Conservation (phyloP, 2,888 invertebrate species). For the Leptothorax acervorum region DNA sequence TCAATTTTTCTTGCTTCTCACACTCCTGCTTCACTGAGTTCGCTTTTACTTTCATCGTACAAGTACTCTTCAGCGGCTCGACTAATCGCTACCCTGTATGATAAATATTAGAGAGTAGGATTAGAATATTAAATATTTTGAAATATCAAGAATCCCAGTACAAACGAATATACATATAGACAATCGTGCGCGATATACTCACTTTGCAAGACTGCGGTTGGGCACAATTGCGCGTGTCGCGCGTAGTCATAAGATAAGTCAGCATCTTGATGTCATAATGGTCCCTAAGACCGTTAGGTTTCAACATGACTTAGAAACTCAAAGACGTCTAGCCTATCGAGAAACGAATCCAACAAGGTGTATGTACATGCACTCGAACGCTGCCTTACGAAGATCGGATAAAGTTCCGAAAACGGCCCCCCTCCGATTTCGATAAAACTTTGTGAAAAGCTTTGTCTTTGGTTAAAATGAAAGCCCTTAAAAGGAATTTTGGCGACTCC, state of each 20-base stretch:
- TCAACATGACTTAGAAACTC: conserved; percentile 99
- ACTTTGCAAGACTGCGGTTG: conserved; percentile 97
- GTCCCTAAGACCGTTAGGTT: conserved; percentile 96
- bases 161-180: neutral
- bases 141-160: neutral
- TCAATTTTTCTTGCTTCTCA: conserved; percentile 99
- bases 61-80: conserved; percentile 96
- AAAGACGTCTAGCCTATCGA: conserved; percentile 98
- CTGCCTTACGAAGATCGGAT: conserved; percentile 99
- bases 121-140: neutral
- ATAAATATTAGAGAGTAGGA: neutral
- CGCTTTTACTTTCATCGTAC: conserved; percentile 98
- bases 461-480: too few species aligned
- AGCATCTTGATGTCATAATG: conserved; percentile 99
- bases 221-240: conserved; percentile 96
- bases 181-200: conserved; percentile 81
- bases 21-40: conserved; percentile 99
- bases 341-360: conserved; percentile 97
- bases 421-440: too few species aligned
- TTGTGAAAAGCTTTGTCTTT: too few species aligned
- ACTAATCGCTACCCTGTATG: conserved; percentile 94
- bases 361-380: conserved; percentile 99
- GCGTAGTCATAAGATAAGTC: conserved; percentile 99
- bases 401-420: too few species aligned
- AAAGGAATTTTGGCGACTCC: too few species aligned